A percentile compares a stretch with the other conserved stretches of the same genome.
Conservation (phyloP, 2,888 invertebrate species). For the Plebejus anna region DNA sequence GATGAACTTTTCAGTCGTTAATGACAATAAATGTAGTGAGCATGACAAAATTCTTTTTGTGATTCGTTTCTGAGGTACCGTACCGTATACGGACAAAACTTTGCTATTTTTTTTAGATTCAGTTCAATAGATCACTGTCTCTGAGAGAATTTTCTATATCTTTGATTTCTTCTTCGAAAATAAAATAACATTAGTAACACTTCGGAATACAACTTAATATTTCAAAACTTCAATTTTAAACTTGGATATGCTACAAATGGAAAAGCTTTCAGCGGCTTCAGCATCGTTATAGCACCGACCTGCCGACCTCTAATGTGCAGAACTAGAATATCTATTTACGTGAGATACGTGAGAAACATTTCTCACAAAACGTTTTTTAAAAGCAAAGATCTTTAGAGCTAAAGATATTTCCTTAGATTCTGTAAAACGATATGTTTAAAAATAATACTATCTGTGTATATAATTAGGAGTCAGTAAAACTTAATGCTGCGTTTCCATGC, state of each 20-base stretch:
- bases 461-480: too few relatives aligned
- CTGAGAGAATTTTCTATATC: neutral
- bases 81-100: neutral
- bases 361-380: neutral
- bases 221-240: conserved; percentile 2
- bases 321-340: conserved; percentile 2
- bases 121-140: neutral
- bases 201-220: neutral
- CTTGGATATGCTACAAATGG: conserved; percentile 2
- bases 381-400: neutral
- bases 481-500: too few relatives aligned
- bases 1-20: neutral
- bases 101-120: neutral
- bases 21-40: neutral
- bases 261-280: neutral
- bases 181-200: neutral
- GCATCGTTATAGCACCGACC: neutral
- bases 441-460: too few relatives aligned
- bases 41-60: neutral
- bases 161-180: neutral
- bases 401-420: neutral
- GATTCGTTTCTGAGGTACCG: neutral
- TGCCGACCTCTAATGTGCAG: neutral
- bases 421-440: too few relatives aligned
- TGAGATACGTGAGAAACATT: neutral